Percentiles rank a stretch among this genome's conserved stretches.
Evolutionary conservation across 2,888 invertebrate species (phyloP).

Genomic region (Nemurella pictetii): DNA sequence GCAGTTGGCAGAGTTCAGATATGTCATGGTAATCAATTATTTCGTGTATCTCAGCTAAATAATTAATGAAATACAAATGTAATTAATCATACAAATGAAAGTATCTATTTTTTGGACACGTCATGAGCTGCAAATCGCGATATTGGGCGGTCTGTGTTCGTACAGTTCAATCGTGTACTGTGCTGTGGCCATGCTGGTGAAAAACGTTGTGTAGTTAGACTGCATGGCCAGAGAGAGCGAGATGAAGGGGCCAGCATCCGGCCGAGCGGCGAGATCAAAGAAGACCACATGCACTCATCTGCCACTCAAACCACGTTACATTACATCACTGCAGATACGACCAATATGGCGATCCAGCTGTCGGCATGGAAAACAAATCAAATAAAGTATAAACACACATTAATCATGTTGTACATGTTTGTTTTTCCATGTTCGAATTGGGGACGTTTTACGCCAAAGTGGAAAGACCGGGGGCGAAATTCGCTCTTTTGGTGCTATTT

Average conservation of each 20-base stretch:
- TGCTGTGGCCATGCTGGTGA: not conserved
- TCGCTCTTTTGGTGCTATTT: not conserved
- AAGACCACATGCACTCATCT: constrained; percentile 32
- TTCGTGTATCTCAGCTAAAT: not conserved
- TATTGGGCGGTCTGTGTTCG: not conserved
- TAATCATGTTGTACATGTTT: constrained; percentile 18
- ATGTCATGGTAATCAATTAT: not conserved
- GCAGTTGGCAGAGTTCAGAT: not conserved
- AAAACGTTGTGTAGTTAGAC: not conserved
- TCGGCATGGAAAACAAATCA: constrained; percentile 26
- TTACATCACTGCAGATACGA: constrained; percentile 1
- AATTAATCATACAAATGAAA: not conserved
- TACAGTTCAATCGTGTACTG: not conserved
- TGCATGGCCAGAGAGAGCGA: too few species aligned
- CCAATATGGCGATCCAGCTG: constrained; percentile 31
- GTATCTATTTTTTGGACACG: not conserved
- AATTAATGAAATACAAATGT: not conserved
- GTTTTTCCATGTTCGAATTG: not conserved
- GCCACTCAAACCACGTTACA: constrained; percentile 26
- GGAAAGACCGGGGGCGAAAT: not conserved
- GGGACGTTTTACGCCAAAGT: not conserved
- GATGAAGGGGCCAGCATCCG: constrained; percentile 30
- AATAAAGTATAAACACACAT: constrained; percentile 25
- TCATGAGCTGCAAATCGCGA: not conserved
- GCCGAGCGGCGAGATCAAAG: constrained; percentile 26